Evolutionary conservation across 1,140 invertebrate species (phyloP), one percentile per base, ranked within the genome.

Genomic region (Patella vulgata): DNA sequence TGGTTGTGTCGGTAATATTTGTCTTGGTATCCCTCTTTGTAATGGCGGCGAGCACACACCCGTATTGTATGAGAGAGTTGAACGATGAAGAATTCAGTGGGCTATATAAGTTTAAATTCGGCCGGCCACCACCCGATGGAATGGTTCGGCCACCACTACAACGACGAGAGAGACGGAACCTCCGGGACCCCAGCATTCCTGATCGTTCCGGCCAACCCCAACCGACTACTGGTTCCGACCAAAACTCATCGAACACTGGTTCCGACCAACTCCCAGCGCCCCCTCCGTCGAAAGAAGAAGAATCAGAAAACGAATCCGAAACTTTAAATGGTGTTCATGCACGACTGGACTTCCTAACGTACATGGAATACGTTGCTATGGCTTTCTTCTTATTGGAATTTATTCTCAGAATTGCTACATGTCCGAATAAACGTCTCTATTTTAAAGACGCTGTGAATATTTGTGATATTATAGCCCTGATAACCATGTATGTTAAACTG

Each of bases 391-490:
- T 70, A n/a, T 31, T 79, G n/a, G 82, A 84, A 61, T 74, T 82
- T 23, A 27, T 75, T 0, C 43, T 81, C 12, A 58, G 82, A 25
- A 66, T 81, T 39, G 12, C 66, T n/a, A 77, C 78, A 23, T 76
- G 70, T 63, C 86, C 85, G 25, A 65, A 69, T 17, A 84, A 84
- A 63, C 52, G 62, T n/a, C 56, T 56, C 19, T 86, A 86, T 66
- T 68, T 79, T 28, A 74, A 70, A 28, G 76, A 97, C 89, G 93
- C 99, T 85, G 96, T 99, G 93, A 99, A 99, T 89, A 93, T 97
- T 85, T 97, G 99, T 86, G 97, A 99, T 86, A 94, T 99, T 85
- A 44, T 86, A 87, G 96, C 97, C 82, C 97, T 99, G 33, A 40
- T 53, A 14, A 52, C 66, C 3, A 58, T 66, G 30, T 55, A 58